A percentile compares a stretch with the other conserved stretches of the same genome.
Evolutionary conservation across 2,797 vertebrate species (phyloP).

Genomic region (Aulostomus chinensis): DNA sequence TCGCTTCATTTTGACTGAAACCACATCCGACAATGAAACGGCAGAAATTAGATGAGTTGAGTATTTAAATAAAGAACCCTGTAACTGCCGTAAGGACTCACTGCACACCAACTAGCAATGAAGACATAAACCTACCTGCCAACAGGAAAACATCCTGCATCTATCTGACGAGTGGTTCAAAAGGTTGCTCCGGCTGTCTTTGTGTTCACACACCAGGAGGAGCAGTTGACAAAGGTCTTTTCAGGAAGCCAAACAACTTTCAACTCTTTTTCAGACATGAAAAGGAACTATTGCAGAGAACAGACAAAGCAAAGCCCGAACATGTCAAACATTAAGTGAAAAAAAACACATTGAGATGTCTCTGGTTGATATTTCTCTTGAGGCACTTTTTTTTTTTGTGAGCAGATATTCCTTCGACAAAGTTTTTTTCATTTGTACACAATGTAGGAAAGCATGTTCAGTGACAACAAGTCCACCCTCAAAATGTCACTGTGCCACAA

Average conservation of each 20-base stretch:
- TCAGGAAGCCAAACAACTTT: conserved; percentile 16
- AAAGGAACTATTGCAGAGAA: conserved; percentile 23
- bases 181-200: conserved; percentile 14
- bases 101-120: neutral
- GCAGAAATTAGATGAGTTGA: too few species aligned
- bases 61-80: too few species aligned
- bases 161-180: conserved; percentile 4
- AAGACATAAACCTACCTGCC: conserved; percentile 4
- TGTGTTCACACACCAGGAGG: conserved; percentile 12
- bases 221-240: conserved; percentile 29
- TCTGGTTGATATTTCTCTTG: conserved; percentile 12
- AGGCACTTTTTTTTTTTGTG: neutral
- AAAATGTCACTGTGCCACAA: conserved; percentile 57
- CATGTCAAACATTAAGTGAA: conserved; percentile 34
- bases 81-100: too few species aligned
- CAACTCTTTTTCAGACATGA: conserved; percentile 27
- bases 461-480: conserved; percentile 47
- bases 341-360: conserved; percentile 23
- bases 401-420: conserved; percentile 25
- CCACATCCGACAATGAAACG: too few species aligned
- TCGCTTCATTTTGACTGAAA: too few species aligned
- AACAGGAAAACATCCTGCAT: conserved; percentile 9
- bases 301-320: conserved; percentile 36
- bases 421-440: neutral
- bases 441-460: conserved; percentile 21